Evolutionary conservation across 1,140 invertebrate species (phyloP).

Genomic region (Hirudo medicinalis): DNA sequence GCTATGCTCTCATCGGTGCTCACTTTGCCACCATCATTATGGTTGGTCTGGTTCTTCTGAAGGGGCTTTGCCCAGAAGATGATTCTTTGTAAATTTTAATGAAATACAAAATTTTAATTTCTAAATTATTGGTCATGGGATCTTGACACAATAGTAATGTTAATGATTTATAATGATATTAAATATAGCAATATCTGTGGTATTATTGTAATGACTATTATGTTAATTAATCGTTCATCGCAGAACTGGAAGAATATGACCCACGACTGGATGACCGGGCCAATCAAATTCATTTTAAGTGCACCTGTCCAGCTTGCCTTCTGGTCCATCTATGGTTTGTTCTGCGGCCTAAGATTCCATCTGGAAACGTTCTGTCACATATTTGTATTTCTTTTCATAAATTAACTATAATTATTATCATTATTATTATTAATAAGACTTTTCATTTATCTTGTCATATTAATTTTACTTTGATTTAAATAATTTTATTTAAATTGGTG

Average conservation of each 20-base stretch:
- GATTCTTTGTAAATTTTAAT: not conserved
- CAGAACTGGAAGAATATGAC: constrained; percentile 43
- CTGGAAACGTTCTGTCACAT: no score
- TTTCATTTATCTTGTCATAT: no score
- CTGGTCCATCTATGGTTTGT: constrained; percentile 33
- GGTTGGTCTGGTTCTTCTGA: constrained; percentile 43
- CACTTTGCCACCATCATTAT: constrained; percentile 87
- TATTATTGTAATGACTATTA: not conserved
- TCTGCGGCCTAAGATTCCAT: not conserved
- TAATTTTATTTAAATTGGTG: no score
- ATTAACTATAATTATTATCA: no score
- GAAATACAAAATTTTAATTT: no score
- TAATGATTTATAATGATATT: not conserved
- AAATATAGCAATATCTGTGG: not conserved
- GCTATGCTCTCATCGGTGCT: constrained; percentile 84
- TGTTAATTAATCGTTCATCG: no score
- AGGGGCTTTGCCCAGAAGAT: not conserved
- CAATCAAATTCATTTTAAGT: constrained; percentile 34
- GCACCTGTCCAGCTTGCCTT: constrained; percentile 36
- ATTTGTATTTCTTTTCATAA: no score
- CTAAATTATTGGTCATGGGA: no score
- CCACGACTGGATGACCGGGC: constrained; percentile 36
- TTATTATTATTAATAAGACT: not conserved
- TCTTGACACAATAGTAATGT: not conserved
- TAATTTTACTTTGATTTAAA: no score